Percentiles rank a stretch among this genome's conserved stretches.
phyloP scores from a whole-genome alignment of 2,797 vertebrate species.

The Sylvilagus floridanus region DNA sequence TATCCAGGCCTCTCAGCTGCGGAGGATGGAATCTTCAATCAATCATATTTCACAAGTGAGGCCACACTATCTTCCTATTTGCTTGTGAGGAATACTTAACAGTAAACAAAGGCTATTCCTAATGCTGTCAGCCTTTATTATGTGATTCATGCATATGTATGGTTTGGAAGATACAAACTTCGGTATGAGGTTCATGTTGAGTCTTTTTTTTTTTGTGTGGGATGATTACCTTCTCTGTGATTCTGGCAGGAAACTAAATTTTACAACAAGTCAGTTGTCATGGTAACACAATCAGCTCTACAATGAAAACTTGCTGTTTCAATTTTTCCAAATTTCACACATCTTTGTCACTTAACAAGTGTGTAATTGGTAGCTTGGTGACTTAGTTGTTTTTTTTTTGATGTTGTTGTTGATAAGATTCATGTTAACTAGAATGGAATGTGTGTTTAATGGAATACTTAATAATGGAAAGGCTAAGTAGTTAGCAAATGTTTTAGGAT shows the following conservation, averaged over 20 bases:
- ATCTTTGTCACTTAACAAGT: slow-evolving; percentile 19
- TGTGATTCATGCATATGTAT: slow-evolving; percentile 10
- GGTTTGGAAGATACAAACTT: slow-evolving; percentile 58
- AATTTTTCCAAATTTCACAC: background rate
- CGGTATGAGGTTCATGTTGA: slow-evolving; percentile 2
- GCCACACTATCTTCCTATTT: slow-evolving; percentile 43
- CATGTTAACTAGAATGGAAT: slow-evolving; percentile 36
- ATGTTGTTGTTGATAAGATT: background rate
- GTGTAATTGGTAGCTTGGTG: background rate
- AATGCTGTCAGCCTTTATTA: slow-evolving; percentile 17
- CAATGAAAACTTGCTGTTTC: background rate
- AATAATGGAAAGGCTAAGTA: slow-evolving; percentile 19
- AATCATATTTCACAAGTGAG: slow-evolving; percentile 99
- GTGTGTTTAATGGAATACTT: background rate
- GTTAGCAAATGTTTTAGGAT: slow-evolving; percentile 41
- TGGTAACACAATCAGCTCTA: slow-evolving; percentile 42
- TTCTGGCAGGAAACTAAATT: slow-evolving; percentile 59
- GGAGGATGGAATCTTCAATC: slow-evolving; percentile 99
- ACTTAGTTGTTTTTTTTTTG: background rate
- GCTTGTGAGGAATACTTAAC: background rate
- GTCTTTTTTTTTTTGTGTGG: slow-evolving; percentile 14
- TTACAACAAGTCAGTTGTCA: slow-evolving; percentile 33
- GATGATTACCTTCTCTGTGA: slow-evolving; percentile 20
- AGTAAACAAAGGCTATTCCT: background rate
- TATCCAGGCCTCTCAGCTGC: slow-evolving; percentile 98